These are phyloP conservation scores for Epinephelus fuscoguttatus DNA, from an alignment of 2,113 vertebrate genomes.

Conservation along the genomic window DNA sequence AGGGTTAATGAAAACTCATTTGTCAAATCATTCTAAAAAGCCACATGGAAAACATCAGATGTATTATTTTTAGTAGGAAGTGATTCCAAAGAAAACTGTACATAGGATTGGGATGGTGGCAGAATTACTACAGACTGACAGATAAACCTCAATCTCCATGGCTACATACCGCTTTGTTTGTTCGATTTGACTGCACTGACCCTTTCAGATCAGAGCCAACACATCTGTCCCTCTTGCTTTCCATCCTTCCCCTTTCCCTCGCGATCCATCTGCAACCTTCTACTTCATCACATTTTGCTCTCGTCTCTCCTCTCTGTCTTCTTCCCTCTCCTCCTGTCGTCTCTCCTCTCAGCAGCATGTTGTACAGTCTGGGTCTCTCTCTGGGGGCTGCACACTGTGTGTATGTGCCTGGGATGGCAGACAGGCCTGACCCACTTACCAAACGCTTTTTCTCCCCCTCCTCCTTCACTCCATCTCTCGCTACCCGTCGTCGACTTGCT, in stretches of 20 bases:
- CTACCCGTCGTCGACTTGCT: slow-evolving; percentile 22
- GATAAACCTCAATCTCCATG: not conserved
- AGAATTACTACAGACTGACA: not conserved
- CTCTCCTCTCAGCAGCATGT: slow-evolving; percentile 50
- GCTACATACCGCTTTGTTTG: not conserved
- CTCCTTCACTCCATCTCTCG: slow-evolving; percentile 37
- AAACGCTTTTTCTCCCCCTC: slow-evolving; percentile 51
- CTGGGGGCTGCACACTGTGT: slow-evolving; percentile 54
- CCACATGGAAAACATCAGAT: too few species aligned
- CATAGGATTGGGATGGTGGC: too few species aligned
- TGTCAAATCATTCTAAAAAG: too few species aligned
- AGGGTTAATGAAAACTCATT: too few species aligned
- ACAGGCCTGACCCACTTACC: slow-evolving; percentile 81
- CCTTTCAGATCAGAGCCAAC: slow-evolving; percentile 10
- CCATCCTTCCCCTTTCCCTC: not conserved
- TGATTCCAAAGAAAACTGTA: not conserved
- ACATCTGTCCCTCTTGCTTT: slow-evolving; percentile 1
- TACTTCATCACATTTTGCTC: slow-evolving; percentile 19
- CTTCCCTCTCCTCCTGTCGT: slow-evolving; percentile 19
- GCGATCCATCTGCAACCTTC: slow-evolving; percentile 33
- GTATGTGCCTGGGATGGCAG: slow-evolving; percentile 62
- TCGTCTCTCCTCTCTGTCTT: not conserved
- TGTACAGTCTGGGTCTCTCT: slow-evolving; percentile 56
- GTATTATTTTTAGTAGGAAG: not conserved
- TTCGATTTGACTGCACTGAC: slow-evolving; percentile 14